Evolutionary conservation across 1,140 invertebrate species (phyloP), one percentile per base, ranked within the genome.

Genomic region (Pachypeltis micranthus): DNA sequence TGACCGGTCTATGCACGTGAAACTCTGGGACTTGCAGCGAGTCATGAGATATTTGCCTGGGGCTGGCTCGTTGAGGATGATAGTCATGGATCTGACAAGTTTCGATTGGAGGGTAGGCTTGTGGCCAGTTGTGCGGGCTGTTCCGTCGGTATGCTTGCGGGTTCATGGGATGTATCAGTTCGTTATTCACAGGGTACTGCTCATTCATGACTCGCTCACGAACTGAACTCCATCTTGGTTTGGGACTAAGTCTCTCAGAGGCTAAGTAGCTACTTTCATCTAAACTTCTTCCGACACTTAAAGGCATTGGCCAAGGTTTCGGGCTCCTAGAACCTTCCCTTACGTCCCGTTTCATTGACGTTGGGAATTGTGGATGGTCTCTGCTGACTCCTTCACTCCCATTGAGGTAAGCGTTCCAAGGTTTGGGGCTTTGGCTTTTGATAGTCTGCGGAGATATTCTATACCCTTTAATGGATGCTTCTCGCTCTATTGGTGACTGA

Each of bases 211-310:
- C 29, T 31, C 29, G 28, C 19, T 59, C 57, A 19, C 29, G 14
- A 2, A 59, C 26, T n/a, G 57, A 59, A 25, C 57, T 59, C 57
- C 57, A 59, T 31, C 57, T 59, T 59, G 26, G 57, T 59, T 31
- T 27, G n/a, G 57, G 57, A 19, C 55, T 57, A 23, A 57, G 24
- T 27, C 55, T 57, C 31, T 59, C 57, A 16, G 57, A 7, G 23
- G 47, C 47, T 21, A 51, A 21, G 47, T 51, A 51, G 47, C 47
- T 51, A 4, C 47, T 21, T 21, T 51, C 47, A 21, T 51, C 47
- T 21, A 51, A 51, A 51, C 47, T 51, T 51, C 47, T 10, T 4
- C 47, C 47, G 4, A 51, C 47, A 21, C 47, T 51, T 21, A 51
- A 51, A 21, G 47, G 47, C 21, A 21, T 51, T 51, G 47, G 47